phyloP scores from a whole-genome alignment of 2,888 invertebrate species.

The Acrobasis suavella region DNA sequence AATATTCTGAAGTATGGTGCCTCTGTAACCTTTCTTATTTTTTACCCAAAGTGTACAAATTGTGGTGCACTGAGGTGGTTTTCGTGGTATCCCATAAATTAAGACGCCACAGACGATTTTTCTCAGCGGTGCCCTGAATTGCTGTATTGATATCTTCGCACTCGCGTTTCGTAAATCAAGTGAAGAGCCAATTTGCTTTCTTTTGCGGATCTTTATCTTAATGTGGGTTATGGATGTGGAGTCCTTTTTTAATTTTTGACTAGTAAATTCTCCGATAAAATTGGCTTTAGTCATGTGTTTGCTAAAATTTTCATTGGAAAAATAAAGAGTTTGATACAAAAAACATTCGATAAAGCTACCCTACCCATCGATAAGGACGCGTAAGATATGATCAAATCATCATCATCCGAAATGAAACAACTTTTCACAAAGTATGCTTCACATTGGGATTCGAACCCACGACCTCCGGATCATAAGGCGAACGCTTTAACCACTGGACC shows the following conservation, averaged over 20 bases:
- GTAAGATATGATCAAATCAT: too few species aligned
- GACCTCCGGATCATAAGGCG: too few species aligned
- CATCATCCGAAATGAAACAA: too few species aligned
- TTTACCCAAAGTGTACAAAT: conserved; percentile 35
- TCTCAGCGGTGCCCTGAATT: conserved; percentile 31
- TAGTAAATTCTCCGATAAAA: too few species aligned
- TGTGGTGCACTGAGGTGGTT: conserved; percentile 39
- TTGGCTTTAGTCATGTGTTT: too few species aligned
- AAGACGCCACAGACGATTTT: conserved; percentile 38
- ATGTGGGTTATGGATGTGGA: not conserved
- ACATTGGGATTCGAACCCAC: too few species aligned
- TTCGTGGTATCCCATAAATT: conserved; percentile 43
- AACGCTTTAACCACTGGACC: too few species aligned
- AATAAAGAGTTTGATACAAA: too few species aligned
- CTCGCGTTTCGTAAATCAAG: conserved; percentile 16
- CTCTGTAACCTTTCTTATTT: conserved; percentile 27
- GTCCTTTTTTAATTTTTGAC: not conserved
- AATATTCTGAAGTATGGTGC: not conserved
- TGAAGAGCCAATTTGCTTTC: conserved; percentile 9
- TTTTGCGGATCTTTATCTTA: conserved; percentile 2
- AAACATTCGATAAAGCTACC: too few species aligned
- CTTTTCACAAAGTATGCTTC: too few species aligned
- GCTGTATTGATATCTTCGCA: conserved; percentile 24
- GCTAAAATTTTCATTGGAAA: too few species aligned
- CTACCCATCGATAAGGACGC: too few species aligned